phyloP scores from a whole-genome alignment of 2,888 invertebrate genomes.

The Coelinius sp. region DNA sequence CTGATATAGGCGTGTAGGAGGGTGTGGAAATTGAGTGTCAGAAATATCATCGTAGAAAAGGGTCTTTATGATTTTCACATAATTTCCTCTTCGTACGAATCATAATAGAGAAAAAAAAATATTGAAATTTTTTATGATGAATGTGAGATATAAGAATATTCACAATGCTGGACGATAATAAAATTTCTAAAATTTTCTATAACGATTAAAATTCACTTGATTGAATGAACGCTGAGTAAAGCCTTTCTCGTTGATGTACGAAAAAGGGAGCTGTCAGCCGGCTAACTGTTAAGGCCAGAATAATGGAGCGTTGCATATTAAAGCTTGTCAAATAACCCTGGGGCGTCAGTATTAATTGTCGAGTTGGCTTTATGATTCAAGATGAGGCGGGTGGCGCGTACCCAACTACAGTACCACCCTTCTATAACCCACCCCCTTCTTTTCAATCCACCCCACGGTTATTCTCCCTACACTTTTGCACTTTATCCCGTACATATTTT shows the following conservation, averaged over 20 bases:
- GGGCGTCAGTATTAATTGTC: slow-evolving; percentile 52
- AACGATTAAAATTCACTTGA: neutral
- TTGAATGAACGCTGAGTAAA: slow-evolving; percentile 1
- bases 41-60: neutral
- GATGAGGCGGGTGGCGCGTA: slow-evolving; percentile 40
- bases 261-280: slow-evolving; percentile 36
- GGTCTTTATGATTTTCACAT: slow-evolving; percentile 1
- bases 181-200: neutral
- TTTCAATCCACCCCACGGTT: neutral
- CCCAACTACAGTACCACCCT: neutral
- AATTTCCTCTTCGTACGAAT: neutral
- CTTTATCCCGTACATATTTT: neutral
- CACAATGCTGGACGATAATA: neutral
- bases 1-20: slow-evolving; percentile 22
- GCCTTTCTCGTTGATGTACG: slow-evolving; percentile 14
- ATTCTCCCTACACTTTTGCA: neutral
- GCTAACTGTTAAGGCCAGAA: slow-evolving; percentile 47
- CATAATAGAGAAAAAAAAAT: neutral
- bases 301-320: slow-evolving; percentile 55
- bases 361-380: slow-evolving; percentile 53
- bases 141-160: neutral
- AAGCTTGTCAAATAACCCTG: slow-evolving; percentile 57
- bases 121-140: neutral
- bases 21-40: slow-evolving; percentile 33
- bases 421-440: neutral